Percentiles rank a stretch among this genome's conserved stretches.
Evolutionary conservation across 2,888 invertebrate genomes (phyloP).

Genomic region (Amphiduros pacificus): DNA sequence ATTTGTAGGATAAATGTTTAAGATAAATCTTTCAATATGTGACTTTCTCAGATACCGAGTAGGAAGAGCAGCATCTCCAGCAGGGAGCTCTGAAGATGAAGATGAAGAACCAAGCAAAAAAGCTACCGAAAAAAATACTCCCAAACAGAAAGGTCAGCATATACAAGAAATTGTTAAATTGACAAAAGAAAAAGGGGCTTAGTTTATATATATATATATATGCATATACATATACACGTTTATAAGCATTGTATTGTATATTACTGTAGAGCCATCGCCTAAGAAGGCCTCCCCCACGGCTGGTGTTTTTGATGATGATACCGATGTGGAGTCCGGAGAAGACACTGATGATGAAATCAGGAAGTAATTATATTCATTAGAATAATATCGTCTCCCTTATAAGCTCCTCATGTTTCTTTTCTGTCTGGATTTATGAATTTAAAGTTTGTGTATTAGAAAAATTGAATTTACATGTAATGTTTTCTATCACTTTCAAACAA

Average conservation of each 20-base stretch:
- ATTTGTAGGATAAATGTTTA: too few relatives aligned
- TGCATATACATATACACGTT: too few relatives aligned
- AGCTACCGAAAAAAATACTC: not conserved
- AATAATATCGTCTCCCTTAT: too few relatives aligned
- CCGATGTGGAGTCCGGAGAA: not conserved
- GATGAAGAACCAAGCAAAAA: conserved; percentile 29
- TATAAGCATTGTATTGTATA: too few relatives aligned
- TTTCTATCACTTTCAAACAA: too few relatives aligned
- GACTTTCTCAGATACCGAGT: conserved; percentile 20
- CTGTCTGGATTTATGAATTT: not conserved
- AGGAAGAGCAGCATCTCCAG: conserved; percentile 54
- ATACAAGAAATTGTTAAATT: not conserved
- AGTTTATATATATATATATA: too few relatives aligned
- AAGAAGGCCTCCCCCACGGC: too few relatives aligned
- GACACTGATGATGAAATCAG: conserved; percentile 15
- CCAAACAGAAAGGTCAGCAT: not conserved
- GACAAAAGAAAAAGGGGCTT: not conserved
- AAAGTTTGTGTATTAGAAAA: not conserved
- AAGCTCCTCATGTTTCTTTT: too few relatives aligned
- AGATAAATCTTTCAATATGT: too few relatives aligned
- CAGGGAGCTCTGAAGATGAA: conserved; percentile 39
- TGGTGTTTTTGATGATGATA: too few relatives aligned
- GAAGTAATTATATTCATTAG: not conserved
- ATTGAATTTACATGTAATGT: not conserved
- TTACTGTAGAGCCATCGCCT: too few relatives aligned